phyloP scores from a whole-genome alignment of 1,140 invertebrate genomes.

The Yoshiicerus persimilis region DNA sequence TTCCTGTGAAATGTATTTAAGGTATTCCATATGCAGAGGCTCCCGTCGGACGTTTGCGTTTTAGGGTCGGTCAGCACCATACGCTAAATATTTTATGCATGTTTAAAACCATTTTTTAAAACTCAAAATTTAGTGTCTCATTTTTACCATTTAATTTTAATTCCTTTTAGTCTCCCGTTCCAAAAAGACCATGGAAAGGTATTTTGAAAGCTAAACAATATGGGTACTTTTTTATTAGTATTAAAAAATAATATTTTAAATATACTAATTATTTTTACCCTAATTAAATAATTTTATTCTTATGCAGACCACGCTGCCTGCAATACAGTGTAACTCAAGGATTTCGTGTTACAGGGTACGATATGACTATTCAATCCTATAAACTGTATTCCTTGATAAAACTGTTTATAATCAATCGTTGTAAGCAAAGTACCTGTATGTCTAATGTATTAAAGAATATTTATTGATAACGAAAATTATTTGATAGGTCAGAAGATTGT shows the following conservation, averaged over 20 bases:
- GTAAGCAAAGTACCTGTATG: too few species aligned
- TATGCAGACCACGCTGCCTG: slow-evolving; percentile 36
- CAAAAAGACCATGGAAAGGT: slow-evolving; percentile 35
- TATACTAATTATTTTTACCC: too few species aligned
- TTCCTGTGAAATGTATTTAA: too few species aligned
- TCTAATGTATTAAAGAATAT: too few species aligned
- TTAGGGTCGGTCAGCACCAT: background rate
- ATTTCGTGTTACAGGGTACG: slow-evolving; percentile 49
- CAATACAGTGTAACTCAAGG: slow-evolving; percentile 28
- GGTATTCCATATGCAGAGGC: slow-evolving; percentile 78
- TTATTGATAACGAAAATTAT: background rate
- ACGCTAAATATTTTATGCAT: too few species aligned
- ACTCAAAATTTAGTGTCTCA: background rate
- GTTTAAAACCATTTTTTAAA: too few species aligned
- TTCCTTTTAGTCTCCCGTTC: slow-evolving; percentile 4
- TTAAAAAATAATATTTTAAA: too few species aligned
- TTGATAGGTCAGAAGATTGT: slow-evolving; percentile 9
- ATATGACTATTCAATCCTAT: too few species aligned
- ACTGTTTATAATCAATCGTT: too few species aligned
- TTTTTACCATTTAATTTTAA: background rate
- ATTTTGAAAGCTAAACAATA: slow-evolving; percentile 28
- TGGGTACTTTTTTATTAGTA: too few species aligned
- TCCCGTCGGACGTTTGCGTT: background rate
- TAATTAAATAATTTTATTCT: too few species aligned
- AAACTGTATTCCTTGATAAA: too few species aligned